These are phyloP conservation scores for Agrypnia vestita DNA, from an alignment of 1,140 invertebrate genomes.

Conservation along the genomic window DNA sequence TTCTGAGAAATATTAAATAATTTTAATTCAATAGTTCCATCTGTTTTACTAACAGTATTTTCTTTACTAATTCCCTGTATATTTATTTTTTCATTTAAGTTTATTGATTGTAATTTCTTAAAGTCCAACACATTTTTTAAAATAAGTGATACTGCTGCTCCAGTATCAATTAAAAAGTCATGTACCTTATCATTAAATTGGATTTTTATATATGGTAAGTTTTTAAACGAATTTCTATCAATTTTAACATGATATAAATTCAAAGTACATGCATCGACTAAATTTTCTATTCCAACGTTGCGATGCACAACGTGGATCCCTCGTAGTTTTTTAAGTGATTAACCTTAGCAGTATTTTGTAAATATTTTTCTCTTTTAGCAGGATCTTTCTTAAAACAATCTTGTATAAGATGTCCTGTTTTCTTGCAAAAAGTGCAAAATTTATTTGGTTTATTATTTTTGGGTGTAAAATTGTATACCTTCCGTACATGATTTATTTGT, in stretches of 20 bases:
- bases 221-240: neutral
- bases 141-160: neutral
- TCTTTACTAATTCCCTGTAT: neutral
- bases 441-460: neutral
- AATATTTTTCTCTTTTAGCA: neutral
- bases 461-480: neutral
- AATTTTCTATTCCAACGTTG: neutral
- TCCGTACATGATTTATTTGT: neutral
- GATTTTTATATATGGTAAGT: neutral
- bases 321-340: conserved; percentile 18
- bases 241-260: neutral
- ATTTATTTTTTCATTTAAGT: neutral
- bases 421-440: neutral
- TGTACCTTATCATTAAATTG: neutral
- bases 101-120: neutral
- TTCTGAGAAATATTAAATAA: neutral
- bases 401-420: neutral
- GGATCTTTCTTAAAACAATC: neutral
- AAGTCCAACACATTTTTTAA: neutral
- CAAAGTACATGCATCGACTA: neutral
- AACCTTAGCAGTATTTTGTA: neutral
- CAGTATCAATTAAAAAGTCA: neutral
- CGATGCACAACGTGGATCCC: neutral
- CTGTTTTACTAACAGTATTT: neutral
- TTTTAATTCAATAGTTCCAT: neutral